Percentiles rank a stretch among this genome's conserved stretches.
phyloP scores from a whole-genome alignment of 92 coral and sea anemone genomes.

The Muricea muricata region DNA sequence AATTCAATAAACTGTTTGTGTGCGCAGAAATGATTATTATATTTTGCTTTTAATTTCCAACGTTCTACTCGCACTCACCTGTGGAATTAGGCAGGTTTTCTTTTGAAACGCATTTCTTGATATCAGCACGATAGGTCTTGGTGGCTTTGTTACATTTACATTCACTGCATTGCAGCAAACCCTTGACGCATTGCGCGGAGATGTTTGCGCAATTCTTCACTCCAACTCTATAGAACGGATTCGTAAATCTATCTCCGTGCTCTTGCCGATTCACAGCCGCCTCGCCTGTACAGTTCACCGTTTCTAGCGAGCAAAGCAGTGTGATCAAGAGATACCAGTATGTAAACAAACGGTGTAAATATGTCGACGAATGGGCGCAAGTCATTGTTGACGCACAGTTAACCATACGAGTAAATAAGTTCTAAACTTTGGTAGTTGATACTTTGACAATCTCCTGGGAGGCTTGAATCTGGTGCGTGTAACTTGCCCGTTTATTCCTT shows the following conservation, averaged over 20 bases:
- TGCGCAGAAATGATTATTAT: too few relatives aligned
- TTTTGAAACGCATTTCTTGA: constrained; percentile 5
- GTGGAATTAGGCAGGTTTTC: not conserved
- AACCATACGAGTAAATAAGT: not conserved
- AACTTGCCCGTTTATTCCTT: not conserved
- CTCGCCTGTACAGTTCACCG: not conserved
- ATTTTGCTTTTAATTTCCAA: too few relatives aligned
- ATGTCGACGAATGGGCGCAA: not conserved
- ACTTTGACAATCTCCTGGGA: not conserved
- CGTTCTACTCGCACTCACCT: not conserved
- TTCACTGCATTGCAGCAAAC: not conserved
- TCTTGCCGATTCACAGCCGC: not conserved
- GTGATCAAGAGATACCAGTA: not conserved
- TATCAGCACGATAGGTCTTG: constrained; percentile 23
- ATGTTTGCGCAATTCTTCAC: not conserved
- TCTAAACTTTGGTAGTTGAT: not conserved
- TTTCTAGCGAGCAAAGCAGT: not conserved
- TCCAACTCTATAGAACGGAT: constrained; percentile 1
- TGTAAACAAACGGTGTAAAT: constrained; percentile 4
- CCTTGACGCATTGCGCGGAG: not conserved
- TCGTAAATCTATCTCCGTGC: constrained; percentile 21
- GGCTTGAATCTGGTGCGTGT: not conserved
- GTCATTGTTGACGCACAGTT: not conserved
- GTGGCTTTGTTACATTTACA: constrained; percentile 8
- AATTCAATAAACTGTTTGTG: too few relatives aligned